A percentile compares a stretch with the other conserved stretches of the same genome.
phyloP scores from a whole-genome alignment of 37 sponge, comb jelly and placozoan species.

The Spongilla lacustris region DNA sequence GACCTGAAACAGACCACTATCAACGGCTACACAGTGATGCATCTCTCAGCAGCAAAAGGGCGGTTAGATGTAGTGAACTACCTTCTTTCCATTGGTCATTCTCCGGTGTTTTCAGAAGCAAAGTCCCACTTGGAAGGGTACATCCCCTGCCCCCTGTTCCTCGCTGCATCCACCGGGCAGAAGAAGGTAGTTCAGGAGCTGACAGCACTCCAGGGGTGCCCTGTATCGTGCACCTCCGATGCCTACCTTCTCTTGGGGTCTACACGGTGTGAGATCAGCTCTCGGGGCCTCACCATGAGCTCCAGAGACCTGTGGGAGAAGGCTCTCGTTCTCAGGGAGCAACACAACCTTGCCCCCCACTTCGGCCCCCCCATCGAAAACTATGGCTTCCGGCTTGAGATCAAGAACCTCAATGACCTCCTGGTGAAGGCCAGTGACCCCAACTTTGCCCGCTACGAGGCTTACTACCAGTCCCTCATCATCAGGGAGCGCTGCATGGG shows the following conservation, averaged over 20 bases:
- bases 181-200: slow-evolving; percentile 59
- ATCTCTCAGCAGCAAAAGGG: slow-evolving; percentile 87
- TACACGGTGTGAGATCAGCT: slow-evolving; percentile 66
- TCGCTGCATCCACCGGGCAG: slow-evolving; percentile 83
- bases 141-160: slow-evolving; percentile 81
- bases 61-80: slow-evolving; percentile 63
- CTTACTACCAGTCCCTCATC: slow-evolving; percentile 68
- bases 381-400: slow-evolving; percentile 50
- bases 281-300: slow-evolving; percentile 44
- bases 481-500: slow-evolving; percentile 90
- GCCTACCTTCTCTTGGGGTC: slow-evolving; percentile 75
- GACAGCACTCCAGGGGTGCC: slow-evolving; percentile 46
- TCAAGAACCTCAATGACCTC: slow-evolving; percentile 25
- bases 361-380: slow-evolving; percentile 45
- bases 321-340: slow-evolving; percentile 20
- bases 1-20: slow-evolving; percentile 69
- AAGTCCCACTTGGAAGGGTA: slow-evolving; percentile 41
- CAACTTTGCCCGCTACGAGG: slow-evolving; percentile 49
- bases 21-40: slow-evolving; percentile 87
- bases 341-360: slow-evolving; percentile 8
- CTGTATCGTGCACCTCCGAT: slow-evolving; percentile 55
- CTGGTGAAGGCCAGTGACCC: slow-evolving; percentile 10
- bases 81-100: slow-evolving; percentile 59
- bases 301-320: slow-evolving; percentile 55
- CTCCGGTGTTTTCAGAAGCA: slow-evolving; percentile 51